Conservation (phyloP, 2,113 vertebrate species). For the Podocnemis expansa region DNA sequence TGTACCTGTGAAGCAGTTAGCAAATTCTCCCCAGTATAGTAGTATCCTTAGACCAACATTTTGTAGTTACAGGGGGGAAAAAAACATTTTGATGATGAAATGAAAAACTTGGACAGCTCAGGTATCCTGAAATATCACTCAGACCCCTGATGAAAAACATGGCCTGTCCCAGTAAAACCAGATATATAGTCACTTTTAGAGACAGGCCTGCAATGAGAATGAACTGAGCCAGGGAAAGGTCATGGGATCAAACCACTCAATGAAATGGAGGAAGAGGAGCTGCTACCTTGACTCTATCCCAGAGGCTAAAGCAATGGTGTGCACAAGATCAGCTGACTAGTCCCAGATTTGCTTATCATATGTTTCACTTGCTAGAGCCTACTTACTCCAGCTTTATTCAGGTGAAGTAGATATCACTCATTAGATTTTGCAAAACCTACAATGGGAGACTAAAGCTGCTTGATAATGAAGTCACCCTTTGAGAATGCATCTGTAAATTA, state of each 20-base stretch:
- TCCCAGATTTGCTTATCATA: rapidly evolving
- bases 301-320: neutral
- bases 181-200: neutral
- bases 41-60: rapidly evolving
- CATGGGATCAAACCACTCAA: neutral
- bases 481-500: neutral
- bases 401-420: no score
- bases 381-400: neutral
- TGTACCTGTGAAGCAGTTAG: neutral
- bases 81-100: neutral
- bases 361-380: neutral
- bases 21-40: rapidly evolving
- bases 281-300: no score
- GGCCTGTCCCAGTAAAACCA: neutral
- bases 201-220: neutral
- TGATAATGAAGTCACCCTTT: neutral
- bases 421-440: neutral
- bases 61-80: neutral
- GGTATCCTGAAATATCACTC: neutral
- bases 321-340: rapidly evolving
- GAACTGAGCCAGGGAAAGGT: neutral
- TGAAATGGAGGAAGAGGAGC: neutral
- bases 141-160: no score
- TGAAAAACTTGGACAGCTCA: neutral
- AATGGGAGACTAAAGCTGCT: rapidly evolving